These are phyloP conservation scores for Tapirus terrestris DNA, from an alignment of 2,113 vertebrate species.

Conservation along the genomic window DNA sequence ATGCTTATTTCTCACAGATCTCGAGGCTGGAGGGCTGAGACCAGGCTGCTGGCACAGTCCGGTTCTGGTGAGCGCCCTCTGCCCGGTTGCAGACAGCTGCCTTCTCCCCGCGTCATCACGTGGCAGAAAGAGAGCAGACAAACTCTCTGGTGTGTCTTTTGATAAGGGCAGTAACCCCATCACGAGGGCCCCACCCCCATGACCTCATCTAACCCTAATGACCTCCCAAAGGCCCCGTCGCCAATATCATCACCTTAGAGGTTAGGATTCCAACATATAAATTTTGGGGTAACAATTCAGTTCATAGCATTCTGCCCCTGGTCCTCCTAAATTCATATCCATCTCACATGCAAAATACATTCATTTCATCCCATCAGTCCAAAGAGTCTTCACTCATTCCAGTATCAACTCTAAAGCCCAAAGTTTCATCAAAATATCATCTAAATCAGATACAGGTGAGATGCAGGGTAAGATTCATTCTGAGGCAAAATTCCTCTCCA, in stretches of 20 bases:
- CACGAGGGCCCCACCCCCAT: neutral
- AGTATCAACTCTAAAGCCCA: neutral
- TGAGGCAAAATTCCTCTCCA: neutral
- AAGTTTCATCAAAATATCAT: neutral
- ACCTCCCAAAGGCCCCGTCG: neutral
- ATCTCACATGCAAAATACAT: neutral
- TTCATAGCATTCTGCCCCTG: neutral
- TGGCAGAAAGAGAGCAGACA: neutral
- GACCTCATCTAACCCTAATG: neutral
- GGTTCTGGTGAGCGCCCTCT: neutral
- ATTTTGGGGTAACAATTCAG: too few species aligned
- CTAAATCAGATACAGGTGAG: neutral
- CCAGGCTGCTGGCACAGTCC: fast-evolving
- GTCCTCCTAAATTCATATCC: neutral
- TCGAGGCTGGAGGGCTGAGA: neutral
- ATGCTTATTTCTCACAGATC: neutral
- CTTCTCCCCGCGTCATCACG: too few species aligned
- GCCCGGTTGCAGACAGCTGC: neutral
- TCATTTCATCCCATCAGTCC: neutral
- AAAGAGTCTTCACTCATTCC: neutral
- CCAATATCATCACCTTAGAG: neutral
- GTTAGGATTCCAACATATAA: neutral
- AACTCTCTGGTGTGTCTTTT: neutral
- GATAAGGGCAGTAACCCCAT: neutral
- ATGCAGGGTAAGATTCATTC: too few species aligned